Evolutionary conservation across 1,140 invertebrate genomes (phyloP).

Genomic region (Drosophila nigrodunni): DNA sequence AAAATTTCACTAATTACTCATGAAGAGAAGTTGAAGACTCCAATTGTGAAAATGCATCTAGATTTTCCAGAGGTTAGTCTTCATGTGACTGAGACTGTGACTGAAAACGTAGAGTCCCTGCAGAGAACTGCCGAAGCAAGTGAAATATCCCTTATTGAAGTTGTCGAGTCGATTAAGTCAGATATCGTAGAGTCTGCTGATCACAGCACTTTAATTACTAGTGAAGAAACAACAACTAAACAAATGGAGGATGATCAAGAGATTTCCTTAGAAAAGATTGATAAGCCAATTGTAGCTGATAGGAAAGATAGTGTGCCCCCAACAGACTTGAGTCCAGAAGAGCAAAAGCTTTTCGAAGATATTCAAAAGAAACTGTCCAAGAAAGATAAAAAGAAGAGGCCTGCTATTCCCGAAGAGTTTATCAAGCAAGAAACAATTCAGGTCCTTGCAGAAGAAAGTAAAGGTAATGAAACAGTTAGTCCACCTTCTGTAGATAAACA

Average conservation of each 20-base stretch:
- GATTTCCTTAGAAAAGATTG: conserved; percentile 24
- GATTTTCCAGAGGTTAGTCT: conserved; percentile 84
- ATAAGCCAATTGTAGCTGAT: conserved; percentile 9
- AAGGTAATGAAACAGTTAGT: conserved; percentile 39
- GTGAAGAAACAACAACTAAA: conserved; percentile 12
- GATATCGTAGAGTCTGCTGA: conserved; percentile 1
- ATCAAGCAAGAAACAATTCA: conserved; percentile 65
- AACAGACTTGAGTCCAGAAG: conserved; percentile 67
- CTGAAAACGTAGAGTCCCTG: conserved; percentile 72
- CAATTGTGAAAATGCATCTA: conserved; percentile 88
- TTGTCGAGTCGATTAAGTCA: conserved; percentile 33
- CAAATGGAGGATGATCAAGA: conserved; percentile 12
- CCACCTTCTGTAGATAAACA: conserved; percentile 23
- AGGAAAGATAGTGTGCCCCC: conserved; percentile 35
- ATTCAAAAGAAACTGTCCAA: conserved; percentile 82
- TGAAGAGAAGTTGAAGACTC: conserved; percentile 88
- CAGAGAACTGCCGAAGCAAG: conserved; percentile 51
- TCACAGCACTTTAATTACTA: neutral
- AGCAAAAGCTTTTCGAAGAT: conserved; percentile 74
- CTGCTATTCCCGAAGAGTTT: conserved; percentile 78
- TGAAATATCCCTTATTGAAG: conserved; percentile 48
- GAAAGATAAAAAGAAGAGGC: conserved; percentile 82
- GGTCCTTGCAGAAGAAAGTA: conserved; percentile 45
- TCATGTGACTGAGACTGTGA: conserved; percentile 79
- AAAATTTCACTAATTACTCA: conserved; percentile 89